Base-by-base conservation (phyloP, 2,888 invertebrate species). In the Amphipoea lucens region DNA sequence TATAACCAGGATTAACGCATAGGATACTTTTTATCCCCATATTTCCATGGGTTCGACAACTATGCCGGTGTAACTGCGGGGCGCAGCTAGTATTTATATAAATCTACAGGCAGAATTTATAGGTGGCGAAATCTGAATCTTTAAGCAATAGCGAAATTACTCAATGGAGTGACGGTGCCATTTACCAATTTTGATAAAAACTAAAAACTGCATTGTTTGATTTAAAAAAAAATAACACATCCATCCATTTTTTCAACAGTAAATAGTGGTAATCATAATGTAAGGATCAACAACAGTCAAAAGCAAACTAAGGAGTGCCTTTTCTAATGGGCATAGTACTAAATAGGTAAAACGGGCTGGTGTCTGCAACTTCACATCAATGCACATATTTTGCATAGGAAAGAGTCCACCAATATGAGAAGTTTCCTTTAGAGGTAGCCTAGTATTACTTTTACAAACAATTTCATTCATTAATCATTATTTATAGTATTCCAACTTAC, bases 401-500 rank as follows among this genome's bases (percentile, higher is more conserved):
- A 7, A 20, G 6, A 20, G 54, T 23, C 29, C 20, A 48, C 29
- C 29, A 48, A 12, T 36, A 69, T 20, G 12, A 48, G 20, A 48
- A 74, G 36, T 45, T 45, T 3, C 23, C 20, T 12, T 12, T 36
- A 36, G 63, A 42, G 0, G 6, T 74, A 51, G 14, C 36, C 6
- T 29, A 54, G 20, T 72, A 42, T 4, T 75, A 42, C 5, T 69
- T 14, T 42, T 29, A 51, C 2, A 51, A 51, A 70, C 12, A 6
- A 75, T 57, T 45, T n/a, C 0, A 42, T 74, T 29, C 4, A 20
- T 51, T 14, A 23, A 40, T 57, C 9, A 14, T 60, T 48, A 75
- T 76, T 63, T n/a, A 48, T 54, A 40, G 5, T 60, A 29, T 17
- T 23, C 70, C 70, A 71, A 93, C 95, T 94, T 91, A 96, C 96